A percentile compares a stretch with the other conserved stretches of the same genome.
Evolutionary conservation across 2,113 vertebrate species (phyloP).

Genomic region (Megaceryle torquata): DNA sequence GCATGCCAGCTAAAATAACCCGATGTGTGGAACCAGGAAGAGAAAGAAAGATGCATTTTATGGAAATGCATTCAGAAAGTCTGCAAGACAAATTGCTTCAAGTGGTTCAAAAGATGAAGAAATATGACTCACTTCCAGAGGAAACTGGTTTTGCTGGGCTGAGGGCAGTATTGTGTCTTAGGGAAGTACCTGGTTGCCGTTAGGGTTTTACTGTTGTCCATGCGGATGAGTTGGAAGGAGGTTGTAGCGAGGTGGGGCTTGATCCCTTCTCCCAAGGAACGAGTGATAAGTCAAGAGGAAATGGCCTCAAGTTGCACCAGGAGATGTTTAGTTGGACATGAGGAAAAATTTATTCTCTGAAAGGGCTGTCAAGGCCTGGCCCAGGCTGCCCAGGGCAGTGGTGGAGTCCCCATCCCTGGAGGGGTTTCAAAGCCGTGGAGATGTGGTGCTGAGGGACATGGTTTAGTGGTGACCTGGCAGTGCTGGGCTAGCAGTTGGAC

Average conservation of each 20-base stretch:
- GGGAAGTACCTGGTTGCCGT: neutral
- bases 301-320: neutral
- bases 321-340: neutral
- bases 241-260: neutral
- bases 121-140: constrained; percentile 46
- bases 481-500: neutral
- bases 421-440: neutral
- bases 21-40: neutral
- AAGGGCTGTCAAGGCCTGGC: neutral
- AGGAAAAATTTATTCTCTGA: neutral
- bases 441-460: neutral
- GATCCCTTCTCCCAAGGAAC: neutral
- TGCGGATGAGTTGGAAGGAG: neutral
- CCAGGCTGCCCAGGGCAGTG: neutral
- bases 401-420: neutral
- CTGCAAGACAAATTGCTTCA: constrained; percentile 50
- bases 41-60: constrained; percentile 57
- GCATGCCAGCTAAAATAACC: neutral
- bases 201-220: neutral
- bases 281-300: neutral
- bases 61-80: constrained; percentile 49
- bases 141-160: constrained; percentile 20
- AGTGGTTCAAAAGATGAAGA: constrained; percentile 37
- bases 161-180: neutral
- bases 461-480: neutral